Percentiles rank a stretch among this genome's conserved stretches.
Conservation (phyloP, 2,888 invertebrate genomes). For the Brassicogethes aeneus region DNA sequence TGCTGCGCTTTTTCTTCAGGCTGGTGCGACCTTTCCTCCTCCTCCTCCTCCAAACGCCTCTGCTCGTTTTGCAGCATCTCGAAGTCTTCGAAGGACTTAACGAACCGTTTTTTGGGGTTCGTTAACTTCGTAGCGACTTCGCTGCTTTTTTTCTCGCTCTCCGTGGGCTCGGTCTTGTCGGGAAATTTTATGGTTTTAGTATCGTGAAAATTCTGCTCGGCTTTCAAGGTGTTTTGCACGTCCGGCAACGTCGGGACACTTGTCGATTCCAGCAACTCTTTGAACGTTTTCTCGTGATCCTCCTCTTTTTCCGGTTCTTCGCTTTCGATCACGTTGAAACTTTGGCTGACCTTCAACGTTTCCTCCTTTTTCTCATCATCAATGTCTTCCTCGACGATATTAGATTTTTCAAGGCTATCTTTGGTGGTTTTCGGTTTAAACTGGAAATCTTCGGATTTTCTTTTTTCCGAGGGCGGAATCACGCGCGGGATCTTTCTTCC, state of each 20-base stretch:
- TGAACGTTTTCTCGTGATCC: conserved; percentile 44
- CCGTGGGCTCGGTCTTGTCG: conserved; percentile 27
- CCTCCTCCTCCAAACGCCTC: conserved; percentile 8
- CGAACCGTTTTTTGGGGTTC: conserved; percentile 38
- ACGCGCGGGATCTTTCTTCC: conserved; percentile 60
- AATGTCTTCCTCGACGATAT: conserved; percentile 6
- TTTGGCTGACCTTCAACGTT: conserved; percentile 14
- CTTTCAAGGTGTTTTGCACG: conserved; percentile 40
- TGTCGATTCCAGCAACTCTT: conserved; percentile 53
- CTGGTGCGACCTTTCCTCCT: background rate
- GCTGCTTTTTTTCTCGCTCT: conserved; percentile 5
- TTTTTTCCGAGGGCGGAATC: conserved; percentile 36
- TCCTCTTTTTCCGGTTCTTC: conserved; percentile 24
- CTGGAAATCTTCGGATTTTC: conserved; percentile 38
- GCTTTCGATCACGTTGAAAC: conserved; percentile 23
- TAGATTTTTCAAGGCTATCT: conserved; percentile 6
- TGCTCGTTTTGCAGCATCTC: conserved; percentile 24
- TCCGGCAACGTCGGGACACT: conserved; percentile 49
- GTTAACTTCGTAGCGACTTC: conserved; percentile 30
- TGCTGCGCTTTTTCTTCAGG: background rate
- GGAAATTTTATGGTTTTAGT: conserved; percentile 36
- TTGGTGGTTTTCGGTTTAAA: conserved; percentile 21
- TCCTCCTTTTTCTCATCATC: conserved; percentile 15
- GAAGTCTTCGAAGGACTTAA: conserved; percentile 38
- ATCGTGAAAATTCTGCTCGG: conserved; percentile 37